phyloP scores from a whole-genome alignment of 2,888 invertebrate species.

The Drosophila longiperda region DNA sequence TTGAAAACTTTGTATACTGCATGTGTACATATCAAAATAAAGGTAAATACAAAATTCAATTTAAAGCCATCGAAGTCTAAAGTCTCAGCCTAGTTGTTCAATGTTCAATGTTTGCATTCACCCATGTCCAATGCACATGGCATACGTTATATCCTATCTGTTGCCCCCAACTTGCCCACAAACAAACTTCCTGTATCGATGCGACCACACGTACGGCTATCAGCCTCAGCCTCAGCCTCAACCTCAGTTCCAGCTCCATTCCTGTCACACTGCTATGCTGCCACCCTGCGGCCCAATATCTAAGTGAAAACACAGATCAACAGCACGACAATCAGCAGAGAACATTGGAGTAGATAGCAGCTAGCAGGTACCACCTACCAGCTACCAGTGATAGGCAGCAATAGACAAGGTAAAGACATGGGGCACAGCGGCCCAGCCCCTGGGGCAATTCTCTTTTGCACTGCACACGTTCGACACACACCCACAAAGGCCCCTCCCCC shows the following conservation, averaged over 20 bases:
- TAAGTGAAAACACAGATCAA: slow-evolving; percentile 80
- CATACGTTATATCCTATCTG: slow-evolving; percentile 52
- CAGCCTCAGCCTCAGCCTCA: slow-evolving; percentile 18
- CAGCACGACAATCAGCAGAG: slow-evolving; percentile 76
- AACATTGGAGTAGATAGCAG: background rate
- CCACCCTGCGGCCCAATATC: slow-evolving; percentile 65
- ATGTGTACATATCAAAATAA: slow-evolving; percentile 39
- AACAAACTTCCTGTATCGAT: slow-evolving; percentile 79
- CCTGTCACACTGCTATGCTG: background rate
- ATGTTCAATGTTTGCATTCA: background rate
- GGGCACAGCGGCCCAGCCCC: slow-evolving; percentile 62
- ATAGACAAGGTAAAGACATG: slow-evolving; percentile 74
- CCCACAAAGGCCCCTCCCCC: background rate
- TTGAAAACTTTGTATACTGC: slow-evolving; percentile 4
- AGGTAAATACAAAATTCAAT: slow-evolving; percentile 75
- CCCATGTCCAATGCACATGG: slow-evolving; percentile 34
- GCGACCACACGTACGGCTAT: slow-evolving; percentile 55
- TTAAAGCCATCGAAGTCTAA: slow-evolving; percentile 65
- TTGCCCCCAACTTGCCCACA: slow-evolving; percentile 62
- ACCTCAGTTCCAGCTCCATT: slow-evolving; percentile 12
- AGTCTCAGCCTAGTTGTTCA: background rate
- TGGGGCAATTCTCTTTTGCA: slow-evolving; percentile 47
- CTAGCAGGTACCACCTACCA: slow-evolving; percentile 7
- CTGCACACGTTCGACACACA: slow-evolving; percentile 1
- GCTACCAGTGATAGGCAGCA: slow-evolving; percentile 33